Evolutionary conservation across 1,140 invertebrate genomes (phyloP).

Genomic region (Manduca sexta): DNA sequence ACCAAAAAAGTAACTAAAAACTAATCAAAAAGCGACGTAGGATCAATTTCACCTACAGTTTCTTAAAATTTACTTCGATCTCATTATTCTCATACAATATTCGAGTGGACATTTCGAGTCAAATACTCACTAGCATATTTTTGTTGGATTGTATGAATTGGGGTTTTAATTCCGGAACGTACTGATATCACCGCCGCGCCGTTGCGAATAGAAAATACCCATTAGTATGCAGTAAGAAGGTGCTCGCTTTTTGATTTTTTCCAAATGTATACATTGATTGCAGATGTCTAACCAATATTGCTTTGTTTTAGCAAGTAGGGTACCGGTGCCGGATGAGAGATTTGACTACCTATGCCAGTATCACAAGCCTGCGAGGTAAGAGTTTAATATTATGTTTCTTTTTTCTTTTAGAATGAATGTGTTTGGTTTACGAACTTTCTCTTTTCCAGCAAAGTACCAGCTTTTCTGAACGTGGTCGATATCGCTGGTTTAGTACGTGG

Average conservation of each 20-base stretch:
- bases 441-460: slow-evolving; percentile 92
- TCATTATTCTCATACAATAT: too few species aligned
- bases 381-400: slow-evolving; percentile 6
- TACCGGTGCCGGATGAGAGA: slow-evolving; percentile 96
- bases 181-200: too few species aligned
- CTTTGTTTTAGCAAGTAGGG: slow-evolving; percentile 84
- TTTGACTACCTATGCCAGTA: slow-evolving; percentile 95
- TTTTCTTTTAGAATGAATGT: not conserved
- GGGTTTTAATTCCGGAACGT: too few species aligned
- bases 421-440: not conserved
- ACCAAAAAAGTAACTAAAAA: too few species aligned
- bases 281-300: slow-evolving; percentile 15
- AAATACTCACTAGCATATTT: too few species aligned
- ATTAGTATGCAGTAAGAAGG: not conserved
- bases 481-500: slow-evolving; percentile 99
- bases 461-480: slow-evolving; percentile 97
- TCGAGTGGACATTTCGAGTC: too few species aligned
- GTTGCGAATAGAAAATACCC: too few species aligned
- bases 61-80: too few species aligned
- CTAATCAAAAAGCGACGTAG: too few species aligned
- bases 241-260: not conserved
- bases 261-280: too few species aligned
- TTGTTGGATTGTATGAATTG: too few species aligned
- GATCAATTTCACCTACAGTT: too few species aligned
- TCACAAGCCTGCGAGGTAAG: slow-evolving; percentile 95